A percentile compares a stretch with the other conserved stretches of the same genome.
These are phyloP conservation scores for Ridgeia piscesae DNA, from an alignment of 1,140 invertebrate species.

Conservation along the genomic window DNA sequence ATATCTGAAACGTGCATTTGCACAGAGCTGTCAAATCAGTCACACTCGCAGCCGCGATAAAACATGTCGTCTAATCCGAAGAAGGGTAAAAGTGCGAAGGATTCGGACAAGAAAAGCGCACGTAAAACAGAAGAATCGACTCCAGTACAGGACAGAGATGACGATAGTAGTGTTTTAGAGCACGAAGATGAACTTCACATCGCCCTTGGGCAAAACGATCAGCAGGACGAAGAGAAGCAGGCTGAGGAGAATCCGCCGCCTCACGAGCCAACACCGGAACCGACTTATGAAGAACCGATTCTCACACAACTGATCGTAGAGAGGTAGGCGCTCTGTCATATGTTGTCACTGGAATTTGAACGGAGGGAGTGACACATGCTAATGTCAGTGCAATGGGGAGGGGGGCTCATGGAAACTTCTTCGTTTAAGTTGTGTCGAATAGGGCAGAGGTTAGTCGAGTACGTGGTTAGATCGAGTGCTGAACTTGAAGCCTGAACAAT, in stretches of 20 bases:
- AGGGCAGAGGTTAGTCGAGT: too few relatives aligned
- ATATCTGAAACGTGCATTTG: background rate
- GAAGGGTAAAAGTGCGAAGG: constrained; percentile 15
- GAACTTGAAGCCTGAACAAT: too few relatives aligned
- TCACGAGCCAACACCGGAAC: constrained; percentile 47
- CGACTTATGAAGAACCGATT: constrained; percentile 52
- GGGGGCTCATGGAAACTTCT: too few relatives aligned
- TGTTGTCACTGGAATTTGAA: background rate
- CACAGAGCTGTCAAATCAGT: background rate
- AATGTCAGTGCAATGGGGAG: too few relatives aligned
- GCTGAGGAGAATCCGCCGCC: constrained; percentile 33
- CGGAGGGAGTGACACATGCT: too few relatives aligned
- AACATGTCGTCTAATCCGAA: constrained; percentile 14
- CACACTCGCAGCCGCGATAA: background rate
- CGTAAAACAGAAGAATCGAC: constrained; percentile 44
- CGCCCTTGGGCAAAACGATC: background rate
- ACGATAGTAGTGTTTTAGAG: constrained; percentile 30
- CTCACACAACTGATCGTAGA: constrained; percentile 53
- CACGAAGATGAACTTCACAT: constrained; percentile 30
- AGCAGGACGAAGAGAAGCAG: constrained; percentile 30
- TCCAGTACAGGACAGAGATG: constrained; percentile 32
- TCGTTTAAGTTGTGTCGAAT: too few relatives aligned
- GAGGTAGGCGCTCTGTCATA: constrained; percentile 32
- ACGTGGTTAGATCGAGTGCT: too few relatives aligned
- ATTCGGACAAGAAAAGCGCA: constrained; percentile 40